These are phyloP conservation scores for Campopleginae sp. DNA, from an alignment of 2,888 invertebrate species.

Conservation along the genomic window DNA sequence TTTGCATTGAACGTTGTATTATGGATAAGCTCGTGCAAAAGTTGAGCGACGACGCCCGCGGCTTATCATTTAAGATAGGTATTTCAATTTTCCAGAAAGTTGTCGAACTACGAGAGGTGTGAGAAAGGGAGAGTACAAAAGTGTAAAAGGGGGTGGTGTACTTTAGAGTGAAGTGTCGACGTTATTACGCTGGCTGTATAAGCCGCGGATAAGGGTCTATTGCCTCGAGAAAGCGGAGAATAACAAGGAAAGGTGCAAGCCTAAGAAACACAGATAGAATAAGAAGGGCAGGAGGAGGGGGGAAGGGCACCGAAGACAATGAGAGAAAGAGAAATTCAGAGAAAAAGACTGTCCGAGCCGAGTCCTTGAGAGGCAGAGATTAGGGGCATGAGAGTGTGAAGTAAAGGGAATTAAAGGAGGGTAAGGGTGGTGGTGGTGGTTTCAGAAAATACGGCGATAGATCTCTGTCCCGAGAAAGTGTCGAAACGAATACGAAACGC, in stretches of 20 bases:
- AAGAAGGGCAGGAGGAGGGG: not conserved
- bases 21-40: not conserved
- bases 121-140: not conserved
- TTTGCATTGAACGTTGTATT: not conserved
- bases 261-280: constrained; percentile 1
- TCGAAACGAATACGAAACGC: constrained; percentile 42
- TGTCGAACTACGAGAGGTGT: constrained; percentile 60
- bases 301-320: not conserved
- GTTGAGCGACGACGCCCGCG: constrained; percentile 11
- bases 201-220: constrained; percentile 70
- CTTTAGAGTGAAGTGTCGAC: constrained; percentile 31
- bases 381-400: constrained; percentile 54
- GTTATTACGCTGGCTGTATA: constrained; percentile 44
- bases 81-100: constrained; percentile 76
- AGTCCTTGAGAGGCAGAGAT: constrained; percentile 38
- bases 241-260: constrained; percentile 40
- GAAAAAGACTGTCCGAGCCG: constrained; percentile 19
- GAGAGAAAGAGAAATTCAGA: constrained; percentile 2
- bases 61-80: constrained; percentile 74
- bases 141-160: constrained; percentile 11
- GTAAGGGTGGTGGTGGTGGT: constrained; percentile 21
- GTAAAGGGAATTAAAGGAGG: constrained; percentile 58
- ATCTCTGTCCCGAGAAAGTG: constrained; percentile 19
- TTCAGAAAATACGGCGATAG: constrained; percentile 4
- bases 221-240: constrained; percentile 44